Evolutionary conservation across 2,113 vertebrate genomes (phyloP).

Genomic region (Gallinago undulata): DNA sequence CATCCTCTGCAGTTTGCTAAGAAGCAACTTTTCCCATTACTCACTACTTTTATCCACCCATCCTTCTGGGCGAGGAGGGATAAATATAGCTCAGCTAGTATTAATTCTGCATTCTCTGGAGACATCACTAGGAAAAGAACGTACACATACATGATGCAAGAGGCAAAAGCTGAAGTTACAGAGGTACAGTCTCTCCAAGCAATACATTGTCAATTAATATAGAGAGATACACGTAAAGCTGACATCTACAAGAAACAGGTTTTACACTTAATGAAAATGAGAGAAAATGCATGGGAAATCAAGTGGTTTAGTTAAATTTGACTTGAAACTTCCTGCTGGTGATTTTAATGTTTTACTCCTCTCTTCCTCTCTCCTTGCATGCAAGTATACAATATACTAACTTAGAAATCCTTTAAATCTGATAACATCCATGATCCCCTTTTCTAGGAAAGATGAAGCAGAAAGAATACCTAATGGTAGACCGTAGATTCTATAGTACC

Average conservation of each 20-base stretch:
- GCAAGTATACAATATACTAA: background rate
- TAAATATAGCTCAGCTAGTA: constrained; percentile 33
- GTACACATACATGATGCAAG: background rate
- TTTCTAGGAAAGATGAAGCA: background rate
- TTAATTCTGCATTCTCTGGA: constrained; percentile 34
- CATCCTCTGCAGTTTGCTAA: background rate
- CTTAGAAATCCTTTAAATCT: background rate
- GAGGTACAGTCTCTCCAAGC: background rate
- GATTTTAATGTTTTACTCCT: background rate
- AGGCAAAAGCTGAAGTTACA: background rate
- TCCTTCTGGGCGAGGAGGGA: constrained; percentile 36
- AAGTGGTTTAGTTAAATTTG: background rate
- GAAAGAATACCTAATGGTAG: background rate
- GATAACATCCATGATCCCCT: background rate
- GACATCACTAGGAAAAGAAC: background rate
- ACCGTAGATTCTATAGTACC: background rate
- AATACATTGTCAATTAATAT: background rate
- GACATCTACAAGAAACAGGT: background rate
- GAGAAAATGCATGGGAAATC: background rate
- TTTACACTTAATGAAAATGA: background rate
- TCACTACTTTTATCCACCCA: constrained; percentile 49
- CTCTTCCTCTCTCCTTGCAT: background rate
- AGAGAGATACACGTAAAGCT: background rate
- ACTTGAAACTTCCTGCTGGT: background rate
- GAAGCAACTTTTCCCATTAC: constrained; percentile 19